A percentile compares a stretch with the other conserved stretches of the same genome.
These are phyloP conservation scores for Phrynocephalus vlangalii DNA, from an alignment of 2,797 vertebrate species.

Conservation along the genomic window DNA sequence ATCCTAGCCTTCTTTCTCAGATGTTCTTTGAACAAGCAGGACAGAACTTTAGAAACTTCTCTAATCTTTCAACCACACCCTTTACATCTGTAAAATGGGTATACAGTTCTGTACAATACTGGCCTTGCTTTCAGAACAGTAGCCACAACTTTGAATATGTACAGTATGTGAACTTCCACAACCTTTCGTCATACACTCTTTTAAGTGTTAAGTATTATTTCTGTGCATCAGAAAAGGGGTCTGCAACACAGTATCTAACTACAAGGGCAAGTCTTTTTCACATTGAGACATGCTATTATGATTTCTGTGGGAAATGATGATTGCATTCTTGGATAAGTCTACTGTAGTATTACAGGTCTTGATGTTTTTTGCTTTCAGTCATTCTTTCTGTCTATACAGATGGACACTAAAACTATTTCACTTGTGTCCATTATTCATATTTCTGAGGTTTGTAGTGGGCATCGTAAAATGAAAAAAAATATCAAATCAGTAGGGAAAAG, in stretches of 20 bases:
- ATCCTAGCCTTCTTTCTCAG: not conserved
- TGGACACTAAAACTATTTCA: not conserved
- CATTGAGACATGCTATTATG: not conserved
- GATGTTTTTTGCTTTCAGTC: not conserved
- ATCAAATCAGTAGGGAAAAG: not conserved
- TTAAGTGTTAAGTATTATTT: not conserved
- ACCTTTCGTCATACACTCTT: not conserved
- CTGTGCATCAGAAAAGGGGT: not conserved
- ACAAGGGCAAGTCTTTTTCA: not conserved
- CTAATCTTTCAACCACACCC: not conserved
- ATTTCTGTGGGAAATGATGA: not conserved
- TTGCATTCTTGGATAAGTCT: not conserved
- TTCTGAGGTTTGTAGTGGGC: not conserved
- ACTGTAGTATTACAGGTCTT: not conserved
- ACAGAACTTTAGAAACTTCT: not conserved
- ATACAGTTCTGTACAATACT: not conserved
- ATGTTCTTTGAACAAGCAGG: not conserved
- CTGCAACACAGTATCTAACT: not conserved
- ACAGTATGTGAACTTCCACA: too few relatives aligned
- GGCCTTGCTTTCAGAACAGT: not conserved
- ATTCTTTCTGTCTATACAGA: not conserved
- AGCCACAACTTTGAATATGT: not conserved
- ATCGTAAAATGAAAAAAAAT: not conserved
- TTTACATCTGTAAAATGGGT: not conserved
- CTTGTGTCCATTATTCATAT: fast-evolving